Percentiles rank a stretch among this genome's conserved stretches.
Conservation (phyloP, 1,140 invertebrate species). For the Aricia agestis region DNA sequence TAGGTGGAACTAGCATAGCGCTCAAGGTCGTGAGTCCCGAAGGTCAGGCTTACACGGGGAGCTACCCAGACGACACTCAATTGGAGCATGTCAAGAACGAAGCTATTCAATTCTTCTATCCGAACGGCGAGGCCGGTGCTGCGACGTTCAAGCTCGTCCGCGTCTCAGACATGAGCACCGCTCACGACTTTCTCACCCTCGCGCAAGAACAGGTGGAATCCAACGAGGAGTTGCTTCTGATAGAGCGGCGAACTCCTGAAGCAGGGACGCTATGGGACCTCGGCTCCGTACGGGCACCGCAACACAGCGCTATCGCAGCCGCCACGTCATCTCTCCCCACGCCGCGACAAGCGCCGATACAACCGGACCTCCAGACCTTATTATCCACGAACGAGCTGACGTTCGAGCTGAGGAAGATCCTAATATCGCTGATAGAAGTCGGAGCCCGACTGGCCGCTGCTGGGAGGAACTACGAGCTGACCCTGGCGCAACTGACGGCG, state of each 20-base stretch:
- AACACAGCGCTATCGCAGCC: constrained; percentile 49
- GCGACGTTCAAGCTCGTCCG: constrained; percentile 56
- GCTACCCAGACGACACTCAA: constrained; percentile 55
- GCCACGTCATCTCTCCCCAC: constrained; percentile 55
- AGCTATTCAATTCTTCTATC: constrained; percentile 61
- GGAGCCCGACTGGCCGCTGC: constrained; percentile 56
- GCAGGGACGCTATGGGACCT: constrained; percentile 60
- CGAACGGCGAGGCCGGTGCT: constrained; percentile 48
- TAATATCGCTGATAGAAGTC: constrained; percentile 64
- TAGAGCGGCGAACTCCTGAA: constrained; percentile 54
- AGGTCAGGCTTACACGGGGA: constrained; percentile 46
- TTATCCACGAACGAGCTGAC: constrained; percentile 64
- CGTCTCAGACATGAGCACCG: constrained; percentile 49
- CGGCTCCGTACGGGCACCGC: constrained; percentile 55
- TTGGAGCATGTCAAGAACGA: constrained; percentile 61
- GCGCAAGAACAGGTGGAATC: constrained; percentile 51
- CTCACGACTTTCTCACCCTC: constrained; percentile 58
- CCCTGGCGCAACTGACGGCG: constrained; percentile 52
- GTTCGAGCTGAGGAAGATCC: constrained; percentile 56
- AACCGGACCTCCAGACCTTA: constrained; percentile 60
- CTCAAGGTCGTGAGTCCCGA: constrained; percentile 59
- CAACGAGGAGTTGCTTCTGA: constrained; percentile 55
- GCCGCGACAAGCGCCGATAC: constrained; percentile 40
- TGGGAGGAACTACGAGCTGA: constrained; percentile 56
- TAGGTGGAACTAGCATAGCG: constrained; percentile 38